A percentile compares a stretch with the other conserved stretches of the same genome.
These are phyloP conservation scores for Sarcophaga caerulescens DNA, from an alignment of 2,888 invertebrate species.

Conservation along the genomic window DNA sequence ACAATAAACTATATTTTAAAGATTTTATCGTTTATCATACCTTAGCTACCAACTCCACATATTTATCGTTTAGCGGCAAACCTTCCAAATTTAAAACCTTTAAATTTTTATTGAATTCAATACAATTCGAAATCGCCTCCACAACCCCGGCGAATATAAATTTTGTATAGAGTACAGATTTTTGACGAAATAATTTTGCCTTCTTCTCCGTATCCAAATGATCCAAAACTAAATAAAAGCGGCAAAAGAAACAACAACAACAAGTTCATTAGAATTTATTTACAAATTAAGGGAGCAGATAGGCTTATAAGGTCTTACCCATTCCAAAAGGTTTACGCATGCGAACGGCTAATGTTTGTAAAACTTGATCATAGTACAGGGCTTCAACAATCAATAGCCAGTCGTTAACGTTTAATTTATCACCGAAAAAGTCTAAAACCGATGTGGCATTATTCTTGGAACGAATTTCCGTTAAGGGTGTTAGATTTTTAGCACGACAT, in stretches of 20 bases:
- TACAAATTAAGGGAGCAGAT: background rate
- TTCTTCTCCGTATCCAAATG: slow-evolving; percentile 83
- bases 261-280: background rate
- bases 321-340: slow-evolving; percentile 82
- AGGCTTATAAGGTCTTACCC: slow-evolving; percentile 70
- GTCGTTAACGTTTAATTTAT: slow-evolving; percentile 88
- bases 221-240: slow-evolving; percentile 73
- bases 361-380: slow-evolving; percentile 86
- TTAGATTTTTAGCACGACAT: slow-evolving; percentile 78
- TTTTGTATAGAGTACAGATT: slow-evolving; percentile 86
- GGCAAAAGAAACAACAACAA: background rate
- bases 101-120: slow-evolving; percentile 85
- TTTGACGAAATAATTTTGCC: slow-evolving; percentile 85
- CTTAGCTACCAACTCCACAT: slow-evolving; percentile 84
- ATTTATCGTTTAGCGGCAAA: slow-evolving; percentile 86
- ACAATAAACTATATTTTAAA: background rate
- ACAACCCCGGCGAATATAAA: slow-evolving; percentile 86
- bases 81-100: slow-evolving; percentile 86
- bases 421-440: slow-evolving; percentile 87
- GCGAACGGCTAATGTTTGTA: slow-evolving; percentile 86
- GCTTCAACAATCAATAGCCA: slow-evolving; percentile 90
- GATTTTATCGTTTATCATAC: slow-evolving; percentile 74
- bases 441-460: slow-evolving; percentile 81
- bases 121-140: slow-evolving; percentile 85
- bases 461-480: slow-evolving; percentile 76